These are phyloP conservation scores for Echinarachnius parma DNA, from an alignment of 53 echinoderm and acorn worm species.

Conservation along the genomic window DNA sequence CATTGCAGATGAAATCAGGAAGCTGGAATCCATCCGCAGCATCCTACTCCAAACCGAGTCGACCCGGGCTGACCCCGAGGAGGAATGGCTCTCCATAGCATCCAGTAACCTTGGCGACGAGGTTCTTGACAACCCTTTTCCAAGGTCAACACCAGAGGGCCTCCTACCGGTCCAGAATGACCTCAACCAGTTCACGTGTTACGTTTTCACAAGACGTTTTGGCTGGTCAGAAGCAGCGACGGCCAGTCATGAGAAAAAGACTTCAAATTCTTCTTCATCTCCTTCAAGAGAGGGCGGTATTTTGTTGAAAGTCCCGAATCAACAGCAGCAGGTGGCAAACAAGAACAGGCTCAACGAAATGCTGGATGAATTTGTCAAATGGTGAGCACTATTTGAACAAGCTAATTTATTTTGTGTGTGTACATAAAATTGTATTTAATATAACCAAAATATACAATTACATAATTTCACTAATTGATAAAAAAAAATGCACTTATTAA, in stretches of 20 bases:
- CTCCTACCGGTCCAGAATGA: conserved; percentile 56
- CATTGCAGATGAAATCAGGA: conserved; percentile 14
- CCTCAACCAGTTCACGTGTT: conserved; percentile 76
- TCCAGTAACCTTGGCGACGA: conserved; percentile 39
- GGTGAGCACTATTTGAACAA: conserved; percentile 56
- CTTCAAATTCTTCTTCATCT: too few relatives aligned
- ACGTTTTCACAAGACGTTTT: conserved; percentile 75
- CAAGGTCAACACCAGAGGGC: conserved; percentile 55
- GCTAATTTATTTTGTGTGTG: too few relatives aligned
- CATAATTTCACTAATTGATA: too few relatives aligned
- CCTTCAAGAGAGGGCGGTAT: neutral
- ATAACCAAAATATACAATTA: too few relatives aligned
- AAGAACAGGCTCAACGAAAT: conserved; percentile 75
- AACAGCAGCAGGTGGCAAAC: conserved; percentile 42
- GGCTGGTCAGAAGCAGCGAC: conserved; percentile 83
- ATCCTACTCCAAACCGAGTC: neutral
- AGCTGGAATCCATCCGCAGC: conserved; percentile 8
- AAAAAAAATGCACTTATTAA: too few relatives aligned
- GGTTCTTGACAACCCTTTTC: conserved; percentile 64
- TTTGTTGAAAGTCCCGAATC: conserved; percentile 18
- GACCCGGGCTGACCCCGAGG: conserved; percentile 11
- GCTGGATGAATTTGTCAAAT: conserved; percentile 82
- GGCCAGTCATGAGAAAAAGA: neutral
- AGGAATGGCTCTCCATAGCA: conserved; percentile 25
- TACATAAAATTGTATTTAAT: too few relatives aligned